Evolutionary conservation across 1,140 invertebrate genomes (phyloP), one percentile per base, ranked within the genome.

Genomic region (Sinella curviseta): DNA sequence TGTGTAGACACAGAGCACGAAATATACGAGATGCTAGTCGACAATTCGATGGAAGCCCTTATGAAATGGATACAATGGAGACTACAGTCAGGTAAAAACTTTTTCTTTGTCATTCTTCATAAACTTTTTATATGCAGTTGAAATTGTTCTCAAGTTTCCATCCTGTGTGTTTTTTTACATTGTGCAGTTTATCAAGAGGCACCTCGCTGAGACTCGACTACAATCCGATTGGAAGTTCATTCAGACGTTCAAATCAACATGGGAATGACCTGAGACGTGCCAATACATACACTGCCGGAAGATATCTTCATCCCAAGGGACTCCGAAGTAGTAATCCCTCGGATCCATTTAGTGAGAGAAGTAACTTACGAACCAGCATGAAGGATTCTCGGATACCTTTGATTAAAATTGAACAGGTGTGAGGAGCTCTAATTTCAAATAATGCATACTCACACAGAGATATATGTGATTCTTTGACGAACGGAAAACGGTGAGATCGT

Each of bases 1-100:
- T 86, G 17, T 89, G 88, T 78, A 84, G 84, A 83, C 80, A 33
- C 76, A 57, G 31, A 39, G 8, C 26, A 20, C 1, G 70, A 60
- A 48, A 24, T 26, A 28, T 28, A 2, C n/a, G 39, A n/a, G 24
- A 57, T 34, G 26, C 65, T 2, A 65, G 57, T 65, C 8, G 65
- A 24, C 65, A 33, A 24, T 74, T 73, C 31, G 60, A 77, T 60
- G 48, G 55, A n/a, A 77, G 74, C 31, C 78, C 76, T 0, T 82
- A 77, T 54, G 81, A 82, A 48, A 35, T 82, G 65, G 81, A 82
- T 67, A 82, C 81, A 4, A 77, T 82, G 78, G 79, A 82, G 30
- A 82, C 81, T n/a, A 82, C 81, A 17, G 8, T 82, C 33, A 80
- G 81, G 81, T 82, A 78, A 12, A 36, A n/a, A 36, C 2, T 70